Base-by-base conservation (phyloP, 1,140 invertebrate species). In the Aphaenogaster ashmeadi region DNA sequence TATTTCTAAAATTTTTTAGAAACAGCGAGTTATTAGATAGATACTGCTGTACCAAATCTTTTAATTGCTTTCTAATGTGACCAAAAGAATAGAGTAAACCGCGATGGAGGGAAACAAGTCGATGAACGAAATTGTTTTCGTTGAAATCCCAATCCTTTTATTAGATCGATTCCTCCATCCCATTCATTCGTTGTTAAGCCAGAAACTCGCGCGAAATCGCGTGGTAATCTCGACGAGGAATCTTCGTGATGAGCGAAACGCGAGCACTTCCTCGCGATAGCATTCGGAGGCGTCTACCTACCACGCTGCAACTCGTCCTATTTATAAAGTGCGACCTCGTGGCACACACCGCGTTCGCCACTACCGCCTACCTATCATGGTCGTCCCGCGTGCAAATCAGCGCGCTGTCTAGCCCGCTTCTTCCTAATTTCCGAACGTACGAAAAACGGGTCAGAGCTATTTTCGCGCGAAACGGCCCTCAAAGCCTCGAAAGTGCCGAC, bases 401-500 rank as follows among this genome's bases (percentile, higher is more conserved):
- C 88, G 88, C 87, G 60, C 74, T 56, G 60, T 86, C 84, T 79
- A 79, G 62, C 41, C 18, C 44, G 85, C 80, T 87, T 90, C 87
- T 91, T 91, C 77, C 90, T 78, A 89, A 89, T 91, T 89, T 91
- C 80, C 86, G 77, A 87, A 85, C 67, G 62, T 58, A 60, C 74
- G 84, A 81, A 91, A 83, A 91, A 87, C 80, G 71, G 90, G 90
- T 91, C 90, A 91, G 79, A 91, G 90, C 81, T 91, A 91, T 91
- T 91, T 91, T 91, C 64, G 90, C 88, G 52, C 89, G 72, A 89
- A 86, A 81, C 89, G 88, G 83, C 81, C 89, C 81, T 75, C 89
- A 69, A 91, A 90, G 83, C 72, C 86, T 41, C 72, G 44, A 86
- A 60, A 72, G 72, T 69, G 52, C 50, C 58, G 72, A 67, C 9